phyloP scores from a whole-genome alignment of 2,888 invertebrate genomes.

The Melanotus villosus region DNA sequence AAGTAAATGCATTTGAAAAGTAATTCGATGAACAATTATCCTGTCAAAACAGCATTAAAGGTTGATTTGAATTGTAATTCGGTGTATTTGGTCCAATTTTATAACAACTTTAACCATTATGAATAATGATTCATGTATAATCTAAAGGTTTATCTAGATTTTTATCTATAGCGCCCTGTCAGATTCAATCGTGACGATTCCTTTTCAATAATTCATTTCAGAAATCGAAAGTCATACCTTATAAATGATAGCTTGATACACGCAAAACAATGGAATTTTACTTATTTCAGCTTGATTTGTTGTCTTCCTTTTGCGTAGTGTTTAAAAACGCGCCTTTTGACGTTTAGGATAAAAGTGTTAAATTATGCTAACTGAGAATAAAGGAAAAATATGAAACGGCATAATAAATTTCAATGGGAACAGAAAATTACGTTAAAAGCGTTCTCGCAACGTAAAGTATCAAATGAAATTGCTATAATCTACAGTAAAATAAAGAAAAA shows the following conservation, averaged over 20 bases:
- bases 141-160: slow-evolving; percentile 30
- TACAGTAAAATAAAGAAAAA: not conserved
- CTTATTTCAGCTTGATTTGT: not conserved
- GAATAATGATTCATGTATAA: slow-evolving; percentile 36
- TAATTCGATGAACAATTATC: slow-evolving; percentile 23
- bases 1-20: not conserved
- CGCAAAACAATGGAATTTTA: not conserved
- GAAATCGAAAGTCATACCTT: slow-evolving; percentile 42
- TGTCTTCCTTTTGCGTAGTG: no score
- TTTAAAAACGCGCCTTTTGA: no score
- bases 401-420: no score
- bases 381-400: no score
- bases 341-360: no score
- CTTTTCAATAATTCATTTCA: slow-evolving; percentile 30
- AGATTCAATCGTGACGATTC: slow-evolving; percentile 31
- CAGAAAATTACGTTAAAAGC: not conserved
- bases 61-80: slow-evolving; percentile 15
- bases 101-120: slow-evolving; percentile 12
- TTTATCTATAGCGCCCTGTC: slow-evolving; percentile 30
- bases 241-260: slow-evolving; percentile 27
- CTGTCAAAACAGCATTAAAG: slow-evolving; percentile 33
- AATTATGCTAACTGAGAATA: no score
- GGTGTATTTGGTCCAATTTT: slow-evolving; percentile 12
- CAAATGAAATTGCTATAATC: not conserved
- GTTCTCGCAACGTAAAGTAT: not conserved